Percentiles rank a stretch among this genome's conserved stretches.
These are phyloP conservation scores for Lasioglossum leucozonium DNA, from an alignment of 2,888 invertebrate species.

Conservation along the genomic window DNA sequence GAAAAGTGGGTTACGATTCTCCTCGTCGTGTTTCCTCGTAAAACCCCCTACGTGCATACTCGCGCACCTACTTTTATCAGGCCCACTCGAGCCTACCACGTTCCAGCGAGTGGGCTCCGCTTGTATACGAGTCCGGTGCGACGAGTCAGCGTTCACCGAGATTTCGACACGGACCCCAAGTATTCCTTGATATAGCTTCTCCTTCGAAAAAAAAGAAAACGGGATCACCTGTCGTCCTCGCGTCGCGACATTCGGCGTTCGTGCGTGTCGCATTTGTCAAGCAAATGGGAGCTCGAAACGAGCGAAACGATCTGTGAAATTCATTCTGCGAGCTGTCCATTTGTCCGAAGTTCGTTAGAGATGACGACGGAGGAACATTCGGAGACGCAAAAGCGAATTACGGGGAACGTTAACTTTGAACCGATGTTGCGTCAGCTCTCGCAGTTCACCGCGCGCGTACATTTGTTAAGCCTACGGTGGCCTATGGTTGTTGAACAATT, in stretches of 20 bases:
- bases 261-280: neutral
- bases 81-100: constrained; percentile 64
- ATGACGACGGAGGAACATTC: neutral
- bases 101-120: constrained; percentile 48
- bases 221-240: neutral
- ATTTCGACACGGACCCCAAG: constrained; percentile 74
- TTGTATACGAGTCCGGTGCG: constrained; percentile 55
- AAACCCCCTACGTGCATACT: constrained; percentile 65
- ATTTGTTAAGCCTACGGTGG: neutral
- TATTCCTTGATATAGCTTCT: constrained; percentile 70
- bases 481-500: neutral
- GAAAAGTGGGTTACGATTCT: constrained; percentile 70
- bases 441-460: neutral
- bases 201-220: constrained; percentile 12
- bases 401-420: constrained; percentile 27
- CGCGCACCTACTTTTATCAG: constrained; percentile 63
- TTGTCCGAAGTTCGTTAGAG: neutral
- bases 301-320: neutral
- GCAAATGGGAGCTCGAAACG: neutral
- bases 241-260: neutral
- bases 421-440: constrained; percentile 35
- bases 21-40: constrained; percentile 63
- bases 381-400: neutral
- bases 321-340: neutral
- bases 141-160: constrained; percentile 74